Base-by-base conservation (phyloP, 2,888 invertebrate species). In the Cheilosia urbana region DNA sequence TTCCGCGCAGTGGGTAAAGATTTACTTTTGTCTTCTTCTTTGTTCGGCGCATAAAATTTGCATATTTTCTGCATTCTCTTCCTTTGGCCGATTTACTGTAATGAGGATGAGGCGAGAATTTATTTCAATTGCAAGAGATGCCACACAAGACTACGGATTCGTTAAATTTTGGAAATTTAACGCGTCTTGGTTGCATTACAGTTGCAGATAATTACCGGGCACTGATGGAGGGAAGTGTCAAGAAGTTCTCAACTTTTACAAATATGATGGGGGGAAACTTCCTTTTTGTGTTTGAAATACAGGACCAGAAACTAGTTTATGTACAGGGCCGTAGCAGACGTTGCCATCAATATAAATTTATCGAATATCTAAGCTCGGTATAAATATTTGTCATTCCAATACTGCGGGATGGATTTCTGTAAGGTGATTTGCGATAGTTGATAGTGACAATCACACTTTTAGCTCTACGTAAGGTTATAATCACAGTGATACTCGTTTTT, bases 21-120 rank as follows among this genome's bases (percentile, higher is more conserved):
- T 85, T 85, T 85, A 81, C 85, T 85, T 81, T 76, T 57, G 76
- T 49, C 71, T 57, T 49, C 76, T 85, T 81, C 81, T 76, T 85
- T 81, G 37, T 37, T 13, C 37, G 37, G 37, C 81, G 62, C 37
- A 51, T 57, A 47, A 85, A 85, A 85, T 85, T 85, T 85, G 77
- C 76, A 85, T 77, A 69, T 73, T 58, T 75, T 58, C 24, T 81
- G 76, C 71, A 72, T 85, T 40, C 17, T 65, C 34, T 47, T 55
- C 5, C 4, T 6, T 49, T 51, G 60, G 60, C 62, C 47, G 60
- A 65, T 71, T 73, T 34, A 13, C 45, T 66, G 30, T 72, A 80
- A 80, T 80, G 72, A 81, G 27, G 66, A 37, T 58, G 30, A 58
- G 17, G 68, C 57, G 55, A 21, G 57, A 55, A 49, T 69, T 58